These are phyloP conservation scores for Meriones unguiculatus DNA, from an alignment of 2,113 vertebrate species.

Conservation along the genomic window DNA sequence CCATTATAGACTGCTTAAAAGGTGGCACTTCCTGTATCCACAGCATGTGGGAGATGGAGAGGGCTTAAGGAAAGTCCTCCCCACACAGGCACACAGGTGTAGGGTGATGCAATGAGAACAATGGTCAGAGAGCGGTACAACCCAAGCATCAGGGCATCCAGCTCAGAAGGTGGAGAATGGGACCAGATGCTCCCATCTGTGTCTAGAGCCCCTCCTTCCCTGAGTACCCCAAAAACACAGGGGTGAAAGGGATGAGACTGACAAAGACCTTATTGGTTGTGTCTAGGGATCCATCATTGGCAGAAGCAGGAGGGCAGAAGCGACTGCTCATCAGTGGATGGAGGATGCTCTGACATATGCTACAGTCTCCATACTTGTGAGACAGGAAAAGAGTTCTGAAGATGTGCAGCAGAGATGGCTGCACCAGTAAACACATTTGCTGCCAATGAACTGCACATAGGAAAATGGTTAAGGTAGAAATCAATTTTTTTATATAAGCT, in stretches of 20 bases:
- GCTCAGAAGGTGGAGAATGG: not conserved
- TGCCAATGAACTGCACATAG: not conserved
- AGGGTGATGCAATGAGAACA: not conserved
- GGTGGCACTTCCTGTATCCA: not conserved
- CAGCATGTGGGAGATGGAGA: not conserved
- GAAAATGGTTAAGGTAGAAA: not conserved
- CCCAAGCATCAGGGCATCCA: not conserved
- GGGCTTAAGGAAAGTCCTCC: not conserved
- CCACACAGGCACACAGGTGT: accelerated
- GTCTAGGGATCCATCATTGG: not conserved
- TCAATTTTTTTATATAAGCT: not conserved
- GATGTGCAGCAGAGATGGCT: accelerated
- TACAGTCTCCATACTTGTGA: not conserved
- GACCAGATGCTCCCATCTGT: too few relatives aligned
- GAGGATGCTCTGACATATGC: accelerated
- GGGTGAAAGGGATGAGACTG: too few relatives aligned
- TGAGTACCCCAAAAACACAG: not conserved
- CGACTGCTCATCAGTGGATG: too few relatives aligned
- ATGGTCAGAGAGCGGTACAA: too few relatives aligned
- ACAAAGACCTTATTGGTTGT: too few relatives aligned
- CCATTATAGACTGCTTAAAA: too few relatives aligned
- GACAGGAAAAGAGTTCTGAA: not conserved
- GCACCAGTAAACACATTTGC: accelerated
- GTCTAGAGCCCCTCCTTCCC: not conserved
- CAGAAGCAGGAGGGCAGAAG: not conserved